Evolutionary conservation across 2,113 vertebrate species (phyloP), one percentile per base, ranked within the genome.

Genomic region (Gracilinanus agilis): DNA sequence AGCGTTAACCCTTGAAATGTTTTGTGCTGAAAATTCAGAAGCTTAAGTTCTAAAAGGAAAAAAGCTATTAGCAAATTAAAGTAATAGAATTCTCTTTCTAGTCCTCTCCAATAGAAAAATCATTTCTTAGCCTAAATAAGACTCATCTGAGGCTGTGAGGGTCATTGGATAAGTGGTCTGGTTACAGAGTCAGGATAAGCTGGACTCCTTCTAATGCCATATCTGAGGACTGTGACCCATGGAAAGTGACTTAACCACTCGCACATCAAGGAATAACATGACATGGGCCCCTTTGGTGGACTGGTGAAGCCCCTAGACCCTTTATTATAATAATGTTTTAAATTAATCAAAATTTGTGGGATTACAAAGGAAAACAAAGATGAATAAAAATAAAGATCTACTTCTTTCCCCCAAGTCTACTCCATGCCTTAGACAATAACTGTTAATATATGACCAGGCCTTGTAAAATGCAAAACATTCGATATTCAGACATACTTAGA

Each of bases 1-100:
- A 95, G 88, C 40, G 90, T 94, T 98, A 95, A 96, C 97, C 96
- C 94, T 97, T 98, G 55, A 97, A 27, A 34, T 83, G 19, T 83
- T 83, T 83, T 83, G n/a, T 9, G 67, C 67, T 19, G 2, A 83
- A 40, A n/a, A 83, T 40, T 83, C 67, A 40, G 67, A 83, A 40
- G n/a, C n/a, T 75, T 6, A 83, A 40, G 5, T 83, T n/a, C 19
- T 9, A 83, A 1, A 83, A 83, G n/a, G 16, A 83, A 40, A 83
- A 49, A n/a, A 83, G n/a, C 6, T n/a, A 40, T 40, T 83, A 83
- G 67, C 5, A 40, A 83, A 83, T 83, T 83, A 83, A 83, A 83
- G 0, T 7, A 75, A 5, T 94, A 67, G 88, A 1, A 19, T 94
- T 91, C 90, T 56, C 34, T 89, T 90, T 53, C 11, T 25, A 27